phyloP scores from a whole-genome alignment of 1,140 invertebrate species.

The Euwallacea similis region DNA sequence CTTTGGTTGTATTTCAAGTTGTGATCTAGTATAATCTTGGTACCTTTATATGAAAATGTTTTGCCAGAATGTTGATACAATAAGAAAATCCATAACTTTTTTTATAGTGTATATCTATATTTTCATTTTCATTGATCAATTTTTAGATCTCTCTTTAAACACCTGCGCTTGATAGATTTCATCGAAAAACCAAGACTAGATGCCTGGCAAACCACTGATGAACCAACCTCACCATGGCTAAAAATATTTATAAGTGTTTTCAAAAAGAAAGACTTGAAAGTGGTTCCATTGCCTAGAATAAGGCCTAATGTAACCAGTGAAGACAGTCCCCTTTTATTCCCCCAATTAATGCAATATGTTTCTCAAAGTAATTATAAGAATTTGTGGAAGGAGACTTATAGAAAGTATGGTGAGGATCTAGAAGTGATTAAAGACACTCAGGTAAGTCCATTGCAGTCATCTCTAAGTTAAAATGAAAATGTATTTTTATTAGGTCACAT shows the following conservation, averaged over 20 bases:
- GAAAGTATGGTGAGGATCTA: conserved; percentile 65
- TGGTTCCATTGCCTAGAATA: conserved; percentile 70
- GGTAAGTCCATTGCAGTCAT: conserved; percentile 21
- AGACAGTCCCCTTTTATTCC: conserved; percentile 68
- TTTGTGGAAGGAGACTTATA: conserved; percentile 81
- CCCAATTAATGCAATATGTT: conserved; percentile 78
- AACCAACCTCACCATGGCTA: conserved; percentile 61
- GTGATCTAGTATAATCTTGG: too few relatives aligned
- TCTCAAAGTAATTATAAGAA: conserved; percentile 79
- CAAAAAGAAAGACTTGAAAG: conserved; percentile 66
- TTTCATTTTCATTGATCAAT: too few relatives aligned
- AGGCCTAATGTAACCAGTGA: conserved; percentile 55
- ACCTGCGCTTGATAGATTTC: conserved; percentile 54
- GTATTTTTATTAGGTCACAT: conserved; percentile 34
- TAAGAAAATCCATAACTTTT: too few relatives aligned
- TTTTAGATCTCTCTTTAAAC: conserved; percentile 58
- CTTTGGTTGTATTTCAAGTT: too few relatives aligned
- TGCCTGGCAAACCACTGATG: conserved; percentile 57
- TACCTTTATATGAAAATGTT: too few relatives aligned
- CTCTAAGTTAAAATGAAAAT: background rate
- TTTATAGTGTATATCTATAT: too few relatives aligned
- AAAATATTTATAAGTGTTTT: conserved; percentile 65
- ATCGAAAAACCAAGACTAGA: conserved; percentile 53
- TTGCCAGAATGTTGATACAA: too few relatives aligned
- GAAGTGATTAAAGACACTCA: conserved; percentile 53